Base-by-base conservation (phyloP, 2,797 vertebrate genomes). In the Balearica regulorum region DNA sequence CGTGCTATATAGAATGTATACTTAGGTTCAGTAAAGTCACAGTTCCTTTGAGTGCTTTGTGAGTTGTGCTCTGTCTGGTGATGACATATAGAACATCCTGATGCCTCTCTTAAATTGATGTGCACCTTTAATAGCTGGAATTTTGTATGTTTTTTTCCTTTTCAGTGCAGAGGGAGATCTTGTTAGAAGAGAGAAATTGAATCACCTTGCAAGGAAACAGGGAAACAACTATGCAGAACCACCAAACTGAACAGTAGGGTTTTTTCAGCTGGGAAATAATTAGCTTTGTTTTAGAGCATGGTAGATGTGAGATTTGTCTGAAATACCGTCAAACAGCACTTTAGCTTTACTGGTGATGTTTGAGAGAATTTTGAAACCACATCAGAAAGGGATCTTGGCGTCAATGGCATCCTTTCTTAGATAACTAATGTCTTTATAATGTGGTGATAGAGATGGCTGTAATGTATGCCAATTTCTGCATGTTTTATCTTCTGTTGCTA, bases 401-500 rank as follows among this genome's bases (percentile, higher is more conserved):
- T 83, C 26, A 15, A 3, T 11, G 4, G 13, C 10, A 2, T 61
- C 18, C 21, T 51, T 61, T 78, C 61, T 81, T 35, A 53, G 39
- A 69, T 46, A 65, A 71, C 41, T 44, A 1, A 64, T 60, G 11
- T 69, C 41, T 57, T 55, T 55, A 58, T 55, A 46, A 6, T 0
- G 1, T 44, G 44, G 4, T 46, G 54, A 18, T 54, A 43, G n/a
- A 4, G 68, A 31, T 66, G 55, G 41, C 16, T 41, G 19, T 55
- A 29, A 62, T 0, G 2, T 44, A 2, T 51, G n/a, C 12, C 25
- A 16, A 3, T 46, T 64, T 83, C 64, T 85, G 8, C 13, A 5
- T 21, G 31, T 49, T 77, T 66, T 61, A 5, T 64, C 31, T 87
- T 58, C 73, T 66, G 49, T 53, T 21, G 18, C 62, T 54, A 4